Evolutionary conservation across 1,140 invertebrate species (phyloP), one percentile per base, ranked within the genome.

Genomic region (Brachionus manjavacas): DNA sequence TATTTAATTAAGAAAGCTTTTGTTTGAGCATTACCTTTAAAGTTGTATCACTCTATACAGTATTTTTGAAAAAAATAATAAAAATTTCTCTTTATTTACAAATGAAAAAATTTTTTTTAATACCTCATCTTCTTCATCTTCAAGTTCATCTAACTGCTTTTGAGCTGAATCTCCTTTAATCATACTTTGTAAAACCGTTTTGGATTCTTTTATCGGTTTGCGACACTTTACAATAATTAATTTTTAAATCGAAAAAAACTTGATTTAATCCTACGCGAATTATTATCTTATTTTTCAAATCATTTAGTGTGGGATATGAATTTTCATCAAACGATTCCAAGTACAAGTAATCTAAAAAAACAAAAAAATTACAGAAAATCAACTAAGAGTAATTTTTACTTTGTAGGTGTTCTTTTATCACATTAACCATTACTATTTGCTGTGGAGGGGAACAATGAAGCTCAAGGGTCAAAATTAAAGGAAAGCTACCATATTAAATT

Each of bases 391-490:
- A 35, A 6, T 6, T 35, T 3, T 35, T 23, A 83, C 55, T 60
- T 39, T 43, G n/a, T 25, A 83, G 25, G 68, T 83, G 80, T 74
- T 84, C 28, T 60, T 84, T 84, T 1, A 84, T 70, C 20, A 84
- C 12, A 14, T 84, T 23, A 2, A 49, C 68, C 81, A 84, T 84
- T 23, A 84, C 20, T 46, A 35, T 11, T 55, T 84, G 81, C 35
- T 84, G 81, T 70, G 25, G 9, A 16, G 39, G 43, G 6, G 81
- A 35, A 55, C 81, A 84, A 74, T 84, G 81, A 16, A 70, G 25
- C 28, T 84, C 81, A 0, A 84, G 39, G 4, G 64, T 70, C 6
- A 84, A 12, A n/a, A 84, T 84, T 9, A 84, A 55, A 28, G 81
- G 81, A 20, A 14, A 84, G 25, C 64, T 84, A 20, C 20, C 7